phyloP scores from a whole-genome alignment of 37 sponge, comb jelly and placozoan species.

The Lycopodina hypogea region DNA sequence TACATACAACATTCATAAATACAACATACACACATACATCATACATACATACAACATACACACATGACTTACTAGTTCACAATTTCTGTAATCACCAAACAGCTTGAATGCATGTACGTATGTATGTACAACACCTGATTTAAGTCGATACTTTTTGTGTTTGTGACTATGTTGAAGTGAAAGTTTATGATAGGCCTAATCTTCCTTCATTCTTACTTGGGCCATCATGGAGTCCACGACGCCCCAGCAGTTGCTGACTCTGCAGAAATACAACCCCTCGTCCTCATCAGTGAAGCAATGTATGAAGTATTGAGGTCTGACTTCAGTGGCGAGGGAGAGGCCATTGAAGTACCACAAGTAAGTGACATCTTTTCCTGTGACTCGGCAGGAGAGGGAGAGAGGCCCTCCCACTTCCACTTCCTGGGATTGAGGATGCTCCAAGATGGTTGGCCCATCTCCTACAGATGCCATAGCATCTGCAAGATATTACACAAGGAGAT shows the following conservation, averaged over 20 bases:
- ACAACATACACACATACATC: no score
- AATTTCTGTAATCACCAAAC: no score
- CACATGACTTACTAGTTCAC: no score
- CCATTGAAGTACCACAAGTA: slow-evolving; percentile 60
- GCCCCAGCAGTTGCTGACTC: slow-evolving; percentile 19
- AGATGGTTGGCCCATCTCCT: slow-evolving; percentile 1
- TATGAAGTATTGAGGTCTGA: slow-evolving; percentile 23
- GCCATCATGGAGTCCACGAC: slow-evolving; percentile 13
- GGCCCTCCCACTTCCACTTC: slow-evolving; percentile 23
- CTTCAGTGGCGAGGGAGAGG: slow-evolving; percentile 32
- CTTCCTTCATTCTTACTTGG: slow-evolving; percentile 20
- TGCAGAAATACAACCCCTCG: slow-evolving; percentile 42
- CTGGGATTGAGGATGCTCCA: slow-evolving; percentile 42
- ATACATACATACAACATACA: no score
- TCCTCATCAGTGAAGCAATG: slow-evolving; percentile 62
- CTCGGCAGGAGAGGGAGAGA: slow-evolving; percentile 25
- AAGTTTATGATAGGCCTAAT: no score
- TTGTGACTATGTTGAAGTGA: no score
- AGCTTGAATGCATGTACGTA: no score
- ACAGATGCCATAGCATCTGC: not conserved
- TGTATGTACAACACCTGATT: no score
- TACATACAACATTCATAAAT: no score
- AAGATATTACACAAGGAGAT: not conserved
- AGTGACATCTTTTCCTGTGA: not conserved
- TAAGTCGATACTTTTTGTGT: no score